Conservation (phyloP, 2,888 invertebrate species). For the Ophion ventricosus region DNA sequence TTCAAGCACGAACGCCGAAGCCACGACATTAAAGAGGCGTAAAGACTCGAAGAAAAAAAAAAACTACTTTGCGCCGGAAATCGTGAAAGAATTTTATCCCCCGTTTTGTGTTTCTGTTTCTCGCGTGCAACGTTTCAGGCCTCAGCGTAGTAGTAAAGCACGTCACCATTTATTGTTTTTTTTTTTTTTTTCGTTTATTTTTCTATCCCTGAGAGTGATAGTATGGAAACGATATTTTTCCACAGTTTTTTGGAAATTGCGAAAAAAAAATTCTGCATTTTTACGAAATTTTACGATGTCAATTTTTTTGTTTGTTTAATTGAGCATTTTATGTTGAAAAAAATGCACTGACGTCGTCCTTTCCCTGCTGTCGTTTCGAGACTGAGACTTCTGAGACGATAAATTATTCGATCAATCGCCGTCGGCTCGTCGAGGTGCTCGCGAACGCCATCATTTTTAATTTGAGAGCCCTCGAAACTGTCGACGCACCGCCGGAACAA, state of each 20-base stretch:
- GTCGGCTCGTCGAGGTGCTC: not conserved
- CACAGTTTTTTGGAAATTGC: not conserved
- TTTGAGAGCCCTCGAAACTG: constrained; percentile 4
- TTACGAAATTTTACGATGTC: not conserved
- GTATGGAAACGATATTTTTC: not conserved
- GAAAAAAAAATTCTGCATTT: not conserved
- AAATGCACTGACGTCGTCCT: not conserved
- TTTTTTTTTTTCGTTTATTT: not conserved
- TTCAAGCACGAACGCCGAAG: constrained; percentile 49
- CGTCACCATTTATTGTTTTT: not conserved
- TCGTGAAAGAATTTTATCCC: not conserved
- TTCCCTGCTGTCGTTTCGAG: not conserved
- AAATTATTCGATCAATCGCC: not conserved
- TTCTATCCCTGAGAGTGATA: not conserved
- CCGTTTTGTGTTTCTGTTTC: not conserved
- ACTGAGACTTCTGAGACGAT: not conserved
- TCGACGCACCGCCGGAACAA: not conserved
- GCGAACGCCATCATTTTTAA: not conserved
- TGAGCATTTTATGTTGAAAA: not conserved
- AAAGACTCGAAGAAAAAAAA: constrained; percentile 5
- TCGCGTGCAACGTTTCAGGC: too few species aligned
- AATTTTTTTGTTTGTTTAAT: not conserved
- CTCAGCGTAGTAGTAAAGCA: not conserved
- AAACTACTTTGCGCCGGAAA: not conserved
- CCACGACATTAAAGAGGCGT: constrained; percentile 25